These are phyloP conservation scores for Sphenopsis melanotis DNA, from an alignment of 2,797 vertebrate species.

Conservation along the genomic window DNA sequence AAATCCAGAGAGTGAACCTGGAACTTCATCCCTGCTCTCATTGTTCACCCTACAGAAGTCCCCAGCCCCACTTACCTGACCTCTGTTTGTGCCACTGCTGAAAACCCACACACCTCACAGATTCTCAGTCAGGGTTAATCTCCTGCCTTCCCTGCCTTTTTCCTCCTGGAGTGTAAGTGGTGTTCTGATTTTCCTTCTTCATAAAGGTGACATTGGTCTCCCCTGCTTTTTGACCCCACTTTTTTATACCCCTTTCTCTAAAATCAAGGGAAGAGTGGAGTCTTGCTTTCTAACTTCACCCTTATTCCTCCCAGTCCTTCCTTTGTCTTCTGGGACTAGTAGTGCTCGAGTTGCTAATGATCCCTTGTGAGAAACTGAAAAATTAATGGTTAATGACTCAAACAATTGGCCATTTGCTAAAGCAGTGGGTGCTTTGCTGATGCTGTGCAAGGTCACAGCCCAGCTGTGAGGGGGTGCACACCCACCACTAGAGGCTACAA, in stretches of 20 bases:
- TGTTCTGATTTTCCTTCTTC: neutral
- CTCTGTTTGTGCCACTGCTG: neutral
- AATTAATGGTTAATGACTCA: neutral
- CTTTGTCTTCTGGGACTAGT: neutral
- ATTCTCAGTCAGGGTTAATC: neutral
- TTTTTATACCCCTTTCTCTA: neutral
- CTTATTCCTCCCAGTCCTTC: neutral
- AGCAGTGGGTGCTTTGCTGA: neutral
- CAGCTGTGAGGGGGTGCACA: neutral
- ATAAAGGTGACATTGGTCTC: neutral
- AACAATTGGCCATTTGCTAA: neutral
- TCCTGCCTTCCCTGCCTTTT: neutral
- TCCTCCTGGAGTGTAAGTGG: neutral
- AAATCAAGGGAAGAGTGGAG: neutral
- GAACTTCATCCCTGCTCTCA: fast-evolving
- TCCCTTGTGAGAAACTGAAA: neutral
- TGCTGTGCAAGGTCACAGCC: neutral
- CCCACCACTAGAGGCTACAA: neutral
- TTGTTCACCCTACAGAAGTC: neutral
- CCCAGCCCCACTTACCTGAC: neutral
- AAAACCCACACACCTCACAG: fast-evolving
- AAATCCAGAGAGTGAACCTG: neutral
- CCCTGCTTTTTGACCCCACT: neutral
- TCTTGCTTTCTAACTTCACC: neutral
- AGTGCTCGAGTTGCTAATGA: neutral